Conservation (phyloP, 1,140 invertebrate genomes). For the Melanaphis sacchari region DNA sequence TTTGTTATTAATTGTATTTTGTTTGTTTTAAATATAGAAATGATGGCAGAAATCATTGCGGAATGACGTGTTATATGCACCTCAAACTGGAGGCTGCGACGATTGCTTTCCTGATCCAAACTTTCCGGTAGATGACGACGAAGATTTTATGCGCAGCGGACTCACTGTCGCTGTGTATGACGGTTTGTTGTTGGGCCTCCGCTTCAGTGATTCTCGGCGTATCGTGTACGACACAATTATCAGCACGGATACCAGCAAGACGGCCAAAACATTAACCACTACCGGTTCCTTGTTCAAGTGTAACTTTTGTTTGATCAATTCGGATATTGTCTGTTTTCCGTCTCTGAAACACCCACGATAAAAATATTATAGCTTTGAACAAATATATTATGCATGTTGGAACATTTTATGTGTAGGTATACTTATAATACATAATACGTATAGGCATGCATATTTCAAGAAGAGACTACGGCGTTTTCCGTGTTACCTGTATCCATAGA, state of each 20-base stretch:
- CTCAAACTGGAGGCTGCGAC: constrained; percentile 41
- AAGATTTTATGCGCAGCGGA: constrained; percentile 21
- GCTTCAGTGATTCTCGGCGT: constrained; percentile 36
- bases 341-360: background rate
- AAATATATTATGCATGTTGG: background rate
- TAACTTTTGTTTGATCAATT: constrained; percentile 44
- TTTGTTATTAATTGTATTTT: constrained; percentile 30
- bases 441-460: background rate
- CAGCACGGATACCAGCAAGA: background rate
- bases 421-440: background rate
- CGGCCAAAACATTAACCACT: constrained; percentile 37
- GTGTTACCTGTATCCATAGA: background rate
- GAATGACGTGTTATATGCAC: background rate
- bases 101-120: constrained; percentile 29
- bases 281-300: constrained; percentile 26
- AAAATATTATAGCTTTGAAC: background rate
- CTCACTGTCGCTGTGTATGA: constrained; percentile 35
- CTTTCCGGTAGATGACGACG: constrained; percentile 38
- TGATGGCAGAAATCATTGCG: background rate
- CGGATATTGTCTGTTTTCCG: background rate
- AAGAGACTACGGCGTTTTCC: background rate
- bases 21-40: background rate
- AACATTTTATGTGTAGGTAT: background rate
- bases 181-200: constrained; percentile 15
- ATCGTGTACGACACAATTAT: constrained; percentile 26